Percentiles rank a stretch among this genome's conserved stretches.
phyloP scores from a whole-genome alignment of 2,888 invertebrate species.

The Drosophila diplacantha region DNA sequence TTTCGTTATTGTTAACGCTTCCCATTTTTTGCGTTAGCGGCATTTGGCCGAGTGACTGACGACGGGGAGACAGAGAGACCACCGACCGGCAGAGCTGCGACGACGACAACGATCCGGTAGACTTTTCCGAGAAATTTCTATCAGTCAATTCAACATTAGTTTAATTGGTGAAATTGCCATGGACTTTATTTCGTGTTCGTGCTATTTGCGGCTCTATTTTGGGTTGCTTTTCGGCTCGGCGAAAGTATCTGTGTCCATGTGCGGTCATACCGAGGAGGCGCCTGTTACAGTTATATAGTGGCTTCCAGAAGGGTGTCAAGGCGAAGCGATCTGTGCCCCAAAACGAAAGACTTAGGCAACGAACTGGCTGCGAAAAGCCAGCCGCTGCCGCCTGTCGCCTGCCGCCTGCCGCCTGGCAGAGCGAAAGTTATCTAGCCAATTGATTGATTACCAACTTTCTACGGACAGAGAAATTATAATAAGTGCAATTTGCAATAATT shows the following conservation, averaged over 20 bases:
- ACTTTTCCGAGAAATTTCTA: slow-evolving; percentile 65
- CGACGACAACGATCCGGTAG: slow-evolving; percentile 29
- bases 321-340: slow-evolving; percentile 12
- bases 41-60: slow-evolving; percentile 40
- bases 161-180: slow-evolving; percentile 63
- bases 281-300: background rate
- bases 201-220: slow-evolving; percentile 4
- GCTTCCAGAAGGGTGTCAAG: slow-evolving; percentile 10
- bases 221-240: slow-evolving; percentile 31
- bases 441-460: slow-evolving; percentile 65
- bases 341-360: slow-evolving; percentile 62
- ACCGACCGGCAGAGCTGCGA: slow-evolving; percentile 1
- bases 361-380: slow-evolving; percentile 45
- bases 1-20: slow-evolving; percentile 39
- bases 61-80: background rate
- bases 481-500: slow-evolving; percentile 63
- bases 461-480: slow-evolving; percentile 64
- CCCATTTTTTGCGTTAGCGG: slow-evolving; percentile 49
- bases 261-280: slow-evolving; percentile 7
- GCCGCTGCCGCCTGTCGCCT: slow-evolving; percentile 32
- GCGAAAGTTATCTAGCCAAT: slow-evolving; percentile 64
- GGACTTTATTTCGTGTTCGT: slow-evolving; percentile 6
- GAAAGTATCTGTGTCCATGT: slow-evolving; percentile 46
- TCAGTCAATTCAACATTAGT: slow-evolving; percentile 53
- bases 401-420: slow-evolving; percentile 45